Evolutionary conservation across 2,113 vertebrate species (phyloP).

Genomic region (Phyllopteryx taeniolatus): DNA sequence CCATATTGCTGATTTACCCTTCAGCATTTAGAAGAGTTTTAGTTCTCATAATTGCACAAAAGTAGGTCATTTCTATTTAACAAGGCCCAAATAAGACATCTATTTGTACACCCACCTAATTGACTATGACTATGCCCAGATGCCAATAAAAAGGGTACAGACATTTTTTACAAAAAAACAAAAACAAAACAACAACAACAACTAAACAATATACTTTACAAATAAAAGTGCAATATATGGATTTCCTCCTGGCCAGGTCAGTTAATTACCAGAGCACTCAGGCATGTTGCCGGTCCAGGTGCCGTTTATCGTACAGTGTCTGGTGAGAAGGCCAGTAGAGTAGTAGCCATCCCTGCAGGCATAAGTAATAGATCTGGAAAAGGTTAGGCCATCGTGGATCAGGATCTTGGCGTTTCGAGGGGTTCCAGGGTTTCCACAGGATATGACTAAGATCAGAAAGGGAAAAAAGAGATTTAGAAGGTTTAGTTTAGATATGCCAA

Average conservation of each 20-base stretch:
- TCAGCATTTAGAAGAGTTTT: not conserved
- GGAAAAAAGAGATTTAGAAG: not conserved
- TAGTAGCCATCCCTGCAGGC: slow-evolving; percentile 91
- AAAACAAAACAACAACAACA: no score
- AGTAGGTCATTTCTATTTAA: no score
- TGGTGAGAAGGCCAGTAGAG: slow-evolving; percentile 86
- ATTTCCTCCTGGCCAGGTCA: not conserved
- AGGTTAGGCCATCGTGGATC: slow-evolving; percentile 86
- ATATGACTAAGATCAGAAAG: slow-evolving; percentile 77
- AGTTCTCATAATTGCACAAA: not conserved
- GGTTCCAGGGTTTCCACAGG: slow-evolving; percentile 94
- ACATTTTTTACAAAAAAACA: no score
- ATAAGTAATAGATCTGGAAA: slow-evolving; percentile 91
- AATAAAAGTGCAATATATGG: no score
- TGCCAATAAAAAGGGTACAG: no score
- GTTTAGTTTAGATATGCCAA: not conserved
- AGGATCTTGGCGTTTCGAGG: slow-evolving; percentile 85
- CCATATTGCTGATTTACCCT: not conserved
- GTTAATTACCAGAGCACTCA: slow-evolving; percentile 82
- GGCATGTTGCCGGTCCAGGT: slow-evolving; percentile 93
- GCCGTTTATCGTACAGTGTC: slow-evolving; percentile 92
- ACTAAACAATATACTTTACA: no score
- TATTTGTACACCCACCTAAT: no score
- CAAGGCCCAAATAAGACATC: no score
- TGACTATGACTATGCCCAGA: no score